A percentile compares a stretch with the other conserved stretches of the same genome.
These are phyloP conservation scores for Tetranychus truncatus DNA, from an alignment of 2,888 invertebrate genomes.

Conservation along the genomic window DNA sequence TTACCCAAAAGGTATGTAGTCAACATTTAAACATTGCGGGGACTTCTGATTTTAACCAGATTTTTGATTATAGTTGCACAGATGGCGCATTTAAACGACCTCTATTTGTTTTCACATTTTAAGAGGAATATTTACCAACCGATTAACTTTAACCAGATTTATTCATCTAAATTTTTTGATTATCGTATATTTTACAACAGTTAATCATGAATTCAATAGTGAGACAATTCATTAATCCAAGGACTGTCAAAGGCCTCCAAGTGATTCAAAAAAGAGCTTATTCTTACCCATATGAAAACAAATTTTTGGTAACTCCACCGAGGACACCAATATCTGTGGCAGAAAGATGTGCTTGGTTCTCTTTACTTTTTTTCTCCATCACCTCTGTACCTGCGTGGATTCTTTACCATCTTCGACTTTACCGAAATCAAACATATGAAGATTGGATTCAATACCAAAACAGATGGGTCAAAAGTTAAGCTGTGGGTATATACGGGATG, in stretches of 20 bases:
- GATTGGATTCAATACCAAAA: slow-evolving; percentile 7
- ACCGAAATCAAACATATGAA: not conserved
- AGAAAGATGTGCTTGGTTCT: not conserved
- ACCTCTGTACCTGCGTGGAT: not conserved
- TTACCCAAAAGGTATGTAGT: too few species aligned
- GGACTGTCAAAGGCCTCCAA: too few species aligned
- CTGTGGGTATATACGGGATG: too few species aligned
- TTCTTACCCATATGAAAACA: not conserved
- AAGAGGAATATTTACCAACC: too few species aligned
- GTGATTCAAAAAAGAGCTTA: slow-evolving; percentile 5
- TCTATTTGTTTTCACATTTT: too few species aligned
- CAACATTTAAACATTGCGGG: too few species aligned
- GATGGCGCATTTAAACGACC: too few species aligned
- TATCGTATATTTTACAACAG: not conserved
- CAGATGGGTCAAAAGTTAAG: not conserved
- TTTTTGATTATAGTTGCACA: too few species aligned
- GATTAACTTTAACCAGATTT: not conserved
- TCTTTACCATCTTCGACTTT: not conserved
- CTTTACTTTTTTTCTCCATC: not conserved
- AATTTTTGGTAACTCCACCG: slow-evolving; percentile 18
- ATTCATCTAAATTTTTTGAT: slow-evolving; percentile 2
- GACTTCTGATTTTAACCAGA: too few species aligned
- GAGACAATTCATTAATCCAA: too few species aligned
- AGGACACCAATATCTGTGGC: slow-evolving; percentile 18
- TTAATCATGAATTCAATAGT: too few species aligned